phyloP scores from a whole-genome alignment of 1,140 invertebrate species.

The Drosophila persimilis region DNA sequence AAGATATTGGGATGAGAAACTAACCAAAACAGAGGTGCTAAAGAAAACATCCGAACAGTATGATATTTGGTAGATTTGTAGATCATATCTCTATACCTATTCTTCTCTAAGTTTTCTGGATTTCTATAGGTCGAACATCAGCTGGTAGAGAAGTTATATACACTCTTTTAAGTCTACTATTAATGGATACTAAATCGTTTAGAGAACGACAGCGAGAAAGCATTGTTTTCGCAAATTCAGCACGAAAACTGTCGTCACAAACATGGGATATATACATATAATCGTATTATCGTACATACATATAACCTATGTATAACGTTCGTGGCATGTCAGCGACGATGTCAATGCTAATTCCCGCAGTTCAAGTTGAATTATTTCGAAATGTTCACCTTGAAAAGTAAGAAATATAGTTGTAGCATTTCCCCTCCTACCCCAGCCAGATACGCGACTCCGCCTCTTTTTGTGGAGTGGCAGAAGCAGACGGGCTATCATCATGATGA shows the following conservation, averaged over 20 bases:
- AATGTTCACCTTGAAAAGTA: conserved; percentile 78
- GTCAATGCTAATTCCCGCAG: conserved; percentile 77
- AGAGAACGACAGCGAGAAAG: conserved; percentile 21
- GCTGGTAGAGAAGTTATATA: too few relatives aligned
- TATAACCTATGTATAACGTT: conserved; percentile 5
- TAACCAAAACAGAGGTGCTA: conserved; percentile 13
- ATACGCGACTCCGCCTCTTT: conserved; percentile 63
- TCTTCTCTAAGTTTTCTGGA: too few relatives aligned
- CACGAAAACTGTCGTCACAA: conserved; percentile 41
- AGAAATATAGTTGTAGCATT: conserved; percentile 38
- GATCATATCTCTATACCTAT: too few relatives aligned
- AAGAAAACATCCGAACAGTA: too few relatives aligned
- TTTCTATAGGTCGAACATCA: too few relatives aligned
- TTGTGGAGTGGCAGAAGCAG: conserved; percentile 10
- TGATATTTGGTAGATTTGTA: too few relatives aligned
- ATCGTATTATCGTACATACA: not conserved
- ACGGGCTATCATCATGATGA: conserved; percentile 43
- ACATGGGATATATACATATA: conserved; percentile 3
- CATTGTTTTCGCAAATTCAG: conserved; percentile 41
- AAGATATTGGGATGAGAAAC: not conserved
- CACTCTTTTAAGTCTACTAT: too few relatives aligned
- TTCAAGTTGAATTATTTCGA: conserved; percentile 80
- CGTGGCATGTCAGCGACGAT: conserved; percentile 61
- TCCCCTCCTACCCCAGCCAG: conserved; percentile 48
- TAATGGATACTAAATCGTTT: too few relatives aligned